Conservation (phyloP, 37 sponge, comb jelly and placozoan genomes). For the Tethya wilhelma region DNA sequence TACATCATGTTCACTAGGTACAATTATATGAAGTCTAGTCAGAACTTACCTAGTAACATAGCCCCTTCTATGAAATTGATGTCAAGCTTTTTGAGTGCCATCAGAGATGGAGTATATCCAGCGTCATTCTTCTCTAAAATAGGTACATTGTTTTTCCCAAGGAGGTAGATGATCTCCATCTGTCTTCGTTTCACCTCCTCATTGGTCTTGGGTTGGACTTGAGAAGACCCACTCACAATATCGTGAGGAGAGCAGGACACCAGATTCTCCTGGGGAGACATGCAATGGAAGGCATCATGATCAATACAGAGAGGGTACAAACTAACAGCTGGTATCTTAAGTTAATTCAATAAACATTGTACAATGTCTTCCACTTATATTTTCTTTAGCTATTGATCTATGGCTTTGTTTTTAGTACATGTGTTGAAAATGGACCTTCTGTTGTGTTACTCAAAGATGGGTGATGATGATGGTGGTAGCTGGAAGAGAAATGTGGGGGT, state of each 20-base stretch:
- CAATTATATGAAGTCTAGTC: neutral
- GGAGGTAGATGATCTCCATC: constrained; percentile 45
- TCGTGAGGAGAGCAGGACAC: neutral
- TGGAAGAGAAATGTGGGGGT: no score
- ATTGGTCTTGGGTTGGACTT: neutral
- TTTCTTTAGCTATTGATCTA: no score
- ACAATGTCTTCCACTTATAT: no score
- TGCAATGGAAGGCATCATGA: no score
- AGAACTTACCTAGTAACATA: constrained; percentile 41
- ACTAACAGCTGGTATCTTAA: no score
- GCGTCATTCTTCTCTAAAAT: neutral
- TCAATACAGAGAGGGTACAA: no score
- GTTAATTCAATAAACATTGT: no score
- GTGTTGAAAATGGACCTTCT: no score
- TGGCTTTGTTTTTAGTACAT: no score
- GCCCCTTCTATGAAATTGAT: constrained; percentile 40
- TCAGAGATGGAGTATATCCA: constrained; percentile 24
- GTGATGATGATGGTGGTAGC: no score
- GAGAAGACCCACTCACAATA: neutral
- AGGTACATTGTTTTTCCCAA: neutral
- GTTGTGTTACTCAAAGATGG: no score
- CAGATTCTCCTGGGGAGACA: neutral
- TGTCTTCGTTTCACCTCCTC: constrained; percentile 7
- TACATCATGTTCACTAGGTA: neutral
- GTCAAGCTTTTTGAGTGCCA: constrained; percentile 18